Base-by-base conservation (phyloP, 2,113 vertebrate species). In the Tragulus kanchil region DNA sequence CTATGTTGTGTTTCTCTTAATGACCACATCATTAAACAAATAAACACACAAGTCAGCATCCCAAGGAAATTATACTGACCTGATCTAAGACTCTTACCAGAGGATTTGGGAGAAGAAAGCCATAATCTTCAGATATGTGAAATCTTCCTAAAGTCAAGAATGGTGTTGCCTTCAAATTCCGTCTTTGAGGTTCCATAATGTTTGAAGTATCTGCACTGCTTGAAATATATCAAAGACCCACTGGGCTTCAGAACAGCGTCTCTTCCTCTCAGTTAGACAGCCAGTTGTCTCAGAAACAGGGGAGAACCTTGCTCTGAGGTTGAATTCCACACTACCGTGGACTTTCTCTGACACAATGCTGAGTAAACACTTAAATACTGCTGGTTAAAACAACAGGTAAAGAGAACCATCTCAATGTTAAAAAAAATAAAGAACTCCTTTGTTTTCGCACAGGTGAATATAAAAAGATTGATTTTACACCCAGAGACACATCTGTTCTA, bases 91-190 rank as follows among this genome's bases (percentile, higher is more conserved):
- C 4, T 81, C 99, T 98, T 99, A 99, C 99, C 99, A 99, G 98
- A 85, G 99, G 98, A 1, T 98, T 16, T 26, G 98, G 98, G 58
- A 99, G 99, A 92, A 99, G 98, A 98, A 99, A 99, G n/a, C 99
- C 99, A 2, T 98, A 98, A 12, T 99, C 99, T 96, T 99, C 98
- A 7, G 99, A 99, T 97, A 99, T 96, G 88, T 99, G 98, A 45
- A 99, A 99, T 5, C 84, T 96, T 92, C 42, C 81, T 89, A 99
- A 98, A 31, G 94, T 98, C 95, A 99, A 97, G 0, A 78, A 82
- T 28, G 26, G 59, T 0, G 10, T 13, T 11, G 42, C 97, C 93
- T 98, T 96, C 97, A 95, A 88, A 0, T 21, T 42, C 48, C 85
- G 12, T 0, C 12, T 31, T 0, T 48, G 0, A 1, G 31, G 3